Evolutionary conservation across 2,113 vertebrate species (phyloP), one percentile per base, ranked within the genome.

Genomic region (Eublepharis macularius): DNA sequence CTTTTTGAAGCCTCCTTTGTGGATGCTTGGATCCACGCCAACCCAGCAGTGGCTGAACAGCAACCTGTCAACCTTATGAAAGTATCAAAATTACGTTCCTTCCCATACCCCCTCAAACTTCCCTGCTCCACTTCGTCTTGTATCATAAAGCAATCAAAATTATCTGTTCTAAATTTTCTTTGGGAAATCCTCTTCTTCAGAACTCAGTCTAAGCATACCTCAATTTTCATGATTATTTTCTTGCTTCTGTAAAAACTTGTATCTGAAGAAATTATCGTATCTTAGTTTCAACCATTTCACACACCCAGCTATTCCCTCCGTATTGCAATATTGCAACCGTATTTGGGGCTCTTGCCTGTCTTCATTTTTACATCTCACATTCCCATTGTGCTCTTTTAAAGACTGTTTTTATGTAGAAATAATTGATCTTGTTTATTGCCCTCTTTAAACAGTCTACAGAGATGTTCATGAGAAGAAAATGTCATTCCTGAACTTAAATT

Each of bases 211-310:
- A 92, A 91, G 88, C 0, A 2, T 74, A 89, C 86, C 91, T 79
- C 93, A 89, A 90, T 95, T 95, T 95, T 94, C 88, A 92, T 96
- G 95, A 95, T 93, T 92, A 94, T 92, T 91, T 90, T 89, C 92
- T 92, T 91, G n/a, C n/a, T 94, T 77, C 86, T 96, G 83, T 91
- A 90, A 95, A 94, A 89, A 92, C 92, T 87, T 54, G 79, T 90
- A 93, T 87, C 93, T 89, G 89, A 89, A 94, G 92, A 21, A 12
- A 3, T 3, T 34, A 93, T 73, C 76, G 88, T 92, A 93, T 90
- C 72, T 80, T 79, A 86, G 90, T 7, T 21, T 92, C 92, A 88
- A 89, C 63, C 4, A 1, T 82, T 91, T 90, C 75, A 79, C 79
- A 95, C 86, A 86, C 92, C 51, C 4, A 94, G 91, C 94, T 94